Conservation (phyloP, 2,113 vertebrate species). For the Elephas maximus region DNA sequence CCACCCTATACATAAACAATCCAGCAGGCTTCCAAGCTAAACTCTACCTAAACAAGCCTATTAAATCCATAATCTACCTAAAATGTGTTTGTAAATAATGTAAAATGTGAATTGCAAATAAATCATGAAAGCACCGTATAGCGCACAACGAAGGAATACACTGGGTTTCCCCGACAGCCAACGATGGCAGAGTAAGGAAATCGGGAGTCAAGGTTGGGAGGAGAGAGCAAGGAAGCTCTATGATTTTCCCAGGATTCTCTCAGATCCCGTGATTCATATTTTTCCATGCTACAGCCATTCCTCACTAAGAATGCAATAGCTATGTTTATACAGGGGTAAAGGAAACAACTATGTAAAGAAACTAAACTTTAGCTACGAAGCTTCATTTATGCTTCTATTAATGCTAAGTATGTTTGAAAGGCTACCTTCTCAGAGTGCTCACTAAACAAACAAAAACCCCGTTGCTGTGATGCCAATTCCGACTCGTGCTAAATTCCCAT, state of each 20-base stretch:
- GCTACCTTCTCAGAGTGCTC: neutral
- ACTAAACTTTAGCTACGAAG: neutral
- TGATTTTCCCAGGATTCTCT: neutral
- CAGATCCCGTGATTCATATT: neutral
- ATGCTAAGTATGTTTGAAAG: neutral
- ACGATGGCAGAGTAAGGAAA: neutral
- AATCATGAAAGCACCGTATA: neutral
- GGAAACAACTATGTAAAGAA: too few relatives aligned
- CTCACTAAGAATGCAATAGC: neutral
- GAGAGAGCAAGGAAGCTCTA: neutral
- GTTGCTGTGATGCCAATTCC: too few relatives aligned
- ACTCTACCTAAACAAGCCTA: neutral
- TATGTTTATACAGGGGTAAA: neutral
- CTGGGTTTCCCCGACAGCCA: neutral
- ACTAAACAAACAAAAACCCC: too few relatives aligned
- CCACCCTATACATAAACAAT: neutral
- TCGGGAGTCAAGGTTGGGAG: neutral
- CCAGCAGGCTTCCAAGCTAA: neutral
- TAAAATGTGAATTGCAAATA: neutral
- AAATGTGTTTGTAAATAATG: neutral
- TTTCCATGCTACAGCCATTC: neutral
- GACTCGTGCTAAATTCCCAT: neutral
- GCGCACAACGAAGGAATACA: neutral
- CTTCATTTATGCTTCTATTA: neutral
- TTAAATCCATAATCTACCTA: neutral